Evolutionary conservation across 2,797 vertebrate species (phyloP).

Genomic region (Spea hammondii): DNA sequence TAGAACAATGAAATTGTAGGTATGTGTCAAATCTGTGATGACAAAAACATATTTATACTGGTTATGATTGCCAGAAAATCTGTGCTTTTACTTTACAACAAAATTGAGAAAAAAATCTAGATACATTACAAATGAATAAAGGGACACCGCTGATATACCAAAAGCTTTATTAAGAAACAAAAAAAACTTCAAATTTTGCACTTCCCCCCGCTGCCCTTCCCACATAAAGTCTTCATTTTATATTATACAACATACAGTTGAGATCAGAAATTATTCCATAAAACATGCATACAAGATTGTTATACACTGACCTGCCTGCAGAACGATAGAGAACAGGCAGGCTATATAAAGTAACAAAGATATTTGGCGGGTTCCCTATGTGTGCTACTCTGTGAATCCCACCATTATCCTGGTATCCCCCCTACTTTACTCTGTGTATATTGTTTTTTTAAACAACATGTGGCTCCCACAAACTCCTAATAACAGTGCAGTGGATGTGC

Average conservation of each 20-base stretch:
- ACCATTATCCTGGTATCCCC: constrained; percentile 8
- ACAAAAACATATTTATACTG: too few species aligned
- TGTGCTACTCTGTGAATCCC: constrained; percentile 16
- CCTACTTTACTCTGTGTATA: constrained; percentile 1
- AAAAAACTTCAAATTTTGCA: constrained; percentile 28
- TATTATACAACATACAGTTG: constrained; percentile 71
- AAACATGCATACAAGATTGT: constrained; percentile 67
- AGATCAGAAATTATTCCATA: constrained; percentile 55
- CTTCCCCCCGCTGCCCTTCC: background rate
- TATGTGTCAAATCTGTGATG: too few species aligned
- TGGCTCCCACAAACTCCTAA: constrained; percentile 28
- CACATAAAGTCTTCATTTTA: constrained; percentile 72
- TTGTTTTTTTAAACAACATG: constrained; percentile 19
- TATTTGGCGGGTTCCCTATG: constrained; percentile 14
- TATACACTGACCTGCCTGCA: constrained; percentile 43
- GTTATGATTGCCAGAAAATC: too few species aligned
- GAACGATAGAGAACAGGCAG: constrained; percentile 16
- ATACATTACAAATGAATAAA: background rate
- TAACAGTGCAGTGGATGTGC: constrained; percentile 21
- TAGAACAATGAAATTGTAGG: too few species aligned
- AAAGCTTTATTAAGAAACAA: constrained; percentile 51
- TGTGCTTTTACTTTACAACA: too few species aligned
- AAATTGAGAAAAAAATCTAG: background rate
- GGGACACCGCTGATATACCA: constrained; percentile 43
- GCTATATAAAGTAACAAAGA: constrained; percentile 23